These are phyloP conservation scores for Oryzias curvinotus DNA, from an alignment of 2,113 vertebrate genomes.

Conservation along the genomic window DNA sequence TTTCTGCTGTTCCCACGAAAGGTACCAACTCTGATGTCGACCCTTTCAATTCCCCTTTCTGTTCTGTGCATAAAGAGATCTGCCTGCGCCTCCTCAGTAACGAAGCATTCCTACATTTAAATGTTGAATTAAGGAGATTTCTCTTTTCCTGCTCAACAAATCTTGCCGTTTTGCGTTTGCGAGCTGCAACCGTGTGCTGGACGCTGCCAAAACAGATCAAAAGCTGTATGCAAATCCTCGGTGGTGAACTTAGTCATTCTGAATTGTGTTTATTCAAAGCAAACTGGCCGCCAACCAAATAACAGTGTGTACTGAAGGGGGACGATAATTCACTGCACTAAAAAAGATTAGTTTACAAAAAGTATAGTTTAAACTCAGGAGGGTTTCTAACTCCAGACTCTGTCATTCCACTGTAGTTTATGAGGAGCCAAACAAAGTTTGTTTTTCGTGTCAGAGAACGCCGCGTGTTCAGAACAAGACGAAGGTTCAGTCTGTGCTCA, in stretches of 20 bases:
- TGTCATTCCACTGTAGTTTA: neutral
- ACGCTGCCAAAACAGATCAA: neutral
- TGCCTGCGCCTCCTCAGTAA: neutral
- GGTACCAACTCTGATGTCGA: constrained; percentile 16
- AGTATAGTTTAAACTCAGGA: constrained; percentile 1
- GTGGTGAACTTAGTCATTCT: constrained; percentile 4
- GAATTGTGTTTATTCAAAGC: constrained; percentile 18
- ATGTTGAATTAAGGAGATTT: constrained; percentile 22
- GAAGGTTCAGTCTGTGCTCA: constrained; percentile 16
- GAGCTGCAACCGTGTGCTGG: neutral
- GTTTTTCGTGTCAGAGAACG: neutral
- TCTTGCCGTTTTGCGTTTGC: constrained; percentile 3
- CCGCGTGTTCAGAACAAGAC: neutral
- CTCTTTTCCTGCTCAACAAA: neutral
- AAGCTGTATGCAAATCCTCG: neutral
- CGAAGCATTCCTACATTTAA: constrained; percentile 13
- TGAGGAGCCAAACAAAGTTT: neutral
- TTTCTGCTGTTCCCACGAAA: constrained; percentile 13
- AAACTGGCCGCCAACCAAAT: constrained; percentile 16
- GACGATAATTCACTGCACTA: neutral
- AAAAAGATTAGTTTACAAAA: constrained; percentile 2
- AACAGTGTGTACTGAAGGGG: neutral
- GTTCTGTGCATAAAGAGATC: constrained; percentile 1
- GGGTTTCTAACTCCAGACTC: neutral
- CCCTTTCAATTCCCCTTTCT: constrained; percentile 5